A percentile compares a stretch with the other conserved stretches of the same genome.
Evolutionary conservation across 2,888 invertebrate genomes (phyloP).

Genomic region (Rotaria magnacalcarata): DNA sequence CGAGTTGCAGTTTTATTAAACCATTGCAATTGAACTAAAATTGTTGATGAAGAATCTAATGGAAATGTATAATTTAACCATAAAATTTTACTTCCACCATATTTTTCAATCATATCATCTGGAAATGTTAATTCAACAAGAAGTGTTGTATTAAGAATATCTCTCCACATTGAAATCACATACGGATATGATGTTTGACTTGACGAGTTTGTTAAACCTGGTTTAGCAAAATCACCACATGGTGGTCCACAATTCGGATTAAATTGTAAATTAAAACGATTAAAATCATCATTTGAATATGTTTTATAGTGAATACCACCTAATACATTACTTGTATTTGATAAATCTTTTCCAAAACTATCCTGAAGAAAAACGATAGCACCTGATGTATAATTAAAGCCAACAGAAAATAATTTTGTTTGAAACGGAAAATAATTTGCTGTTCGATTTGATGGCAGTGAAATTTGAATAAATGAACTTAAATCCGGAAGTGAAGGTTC

Average conservation of each 20-base stretch:
- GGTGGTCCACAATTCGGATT: constrained; percentile 4
- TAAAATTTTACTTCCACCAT: neutral
- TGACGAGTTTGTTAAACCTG: neutral
- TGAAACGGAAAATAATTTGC: neutral
- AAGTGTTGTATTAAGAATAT: neutral
- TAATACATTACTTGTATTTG: neutral
- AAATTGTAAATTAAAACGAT: neutral
- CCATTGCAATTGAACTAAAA: neutral
- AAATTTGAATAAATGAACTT: neutral
- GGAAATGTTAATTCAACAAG: neutral
- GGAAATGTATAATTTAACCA: constrained; percentile 2
- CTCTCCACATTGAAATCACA: neutral
- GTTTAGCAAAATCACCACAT: neutral
- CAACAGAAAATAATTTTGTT: neutral
- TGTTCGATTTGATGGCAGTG: neutral
- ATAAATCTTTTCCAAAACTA: neutral
- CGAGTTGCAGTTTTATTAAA: neutral
- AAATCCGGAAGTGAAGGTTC: neutral
- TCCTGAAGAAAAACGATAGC: neutral
- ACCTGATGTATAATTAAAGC: neutral
- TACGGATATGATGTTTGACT: neutral
- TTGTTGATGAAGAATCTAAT: neutral
- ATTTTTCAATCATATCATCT: neutral
- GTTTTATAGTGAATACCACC: neutral
- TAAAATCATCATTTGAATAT: neutral